Base-by-base conservation (phyloP, 2,888 invertebrate species). In the Spatulosminthurus flaviceps region DNA sequence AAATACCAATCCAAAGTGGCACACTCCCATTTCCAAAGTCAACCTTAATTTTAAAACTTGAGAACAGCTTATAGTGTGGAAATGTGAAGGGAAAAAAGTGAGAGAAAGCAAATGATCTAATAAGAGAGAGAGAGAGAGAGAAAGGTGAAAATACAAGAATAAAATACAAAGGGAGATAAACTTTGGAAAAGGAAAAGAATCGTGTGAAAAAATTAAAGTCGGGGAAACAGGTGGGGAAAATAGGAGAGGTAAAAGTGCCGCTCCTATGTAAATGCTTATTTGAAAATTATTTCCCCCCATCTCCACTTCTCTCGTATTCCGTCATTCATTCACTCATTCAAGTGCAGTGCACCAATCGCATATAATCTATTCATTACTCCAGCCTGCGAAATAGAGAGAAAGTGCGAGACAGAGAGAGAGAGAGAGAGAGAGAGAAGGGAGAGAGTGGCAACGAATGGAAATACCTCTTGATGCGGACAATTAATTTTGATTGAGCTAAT, bases 401-500 rank as follows among this genome's bases (percentile, higher is more conserved):
- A 13, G 7, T 7, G 41, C 9, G 41, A 41, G 13, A 41, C 13
- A 13, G 9, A 9, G 7, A 13, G 41, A 41, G 41, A 41, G 41
- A 41, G 41, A 41, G 41, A 41, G 41, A 41, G 41, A 41, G 41
- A 41, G 41, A 41, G 41, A 51, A n/a, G n/a, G 51, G 51, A 51
- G 19, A 51, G 51, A 16, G 13, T 7, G 41, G 41, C 7, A 51
- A 51, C 51, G 51, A 51, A 51, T 51, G 22, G 41, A 74, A 74
- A 74, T 61, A 61, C 7, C 74, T 74, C 74, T 34, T 61, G 74
- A 74, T 16, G 34, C 61, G 29, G 61, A 28, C 74, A 74, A 74
- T 74, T 74, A 74, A 74, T 74, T 74, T 73, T 74, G 61, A 74
- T 74, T 74, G 61, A 74, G 51, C 61, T 61, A 74, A 74, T 74